phyloP scores from a whole-genome alignment of 1,140 invertebrate genomes.

The Maniola jurtina region DNA sequence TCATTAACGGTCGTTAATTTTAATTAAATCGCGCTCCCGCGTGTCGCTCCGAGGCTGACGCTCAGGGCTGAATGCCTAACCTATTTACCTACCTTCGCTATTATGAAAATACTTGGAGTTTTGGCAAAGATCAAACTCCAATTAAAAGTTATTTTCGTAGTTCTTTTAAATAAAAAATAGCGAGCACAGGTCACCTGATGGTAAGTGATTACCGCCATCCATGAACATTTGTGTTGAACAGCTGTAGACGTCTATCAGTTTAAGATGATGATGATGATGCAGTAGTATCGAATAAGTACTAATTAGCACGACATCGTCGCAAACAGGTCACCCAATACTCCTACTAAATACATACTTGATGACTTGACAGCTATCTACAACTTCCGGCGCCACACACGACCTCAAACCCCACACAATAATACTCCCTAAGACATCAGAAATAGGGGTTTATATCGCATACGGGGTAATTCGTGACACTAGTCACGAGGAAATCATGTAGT shows the following conservation, averaged over 20 bases:
- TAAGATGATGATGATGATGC: no score
- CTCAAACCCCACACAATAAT: constrained; percentile 9
- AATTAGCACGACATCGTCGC: not conserved
- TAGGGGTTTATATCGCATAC: not conserved
- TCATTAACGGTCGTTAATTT: constrained; percentile 30
- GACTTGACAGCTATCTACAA: constrained; percentile 3
- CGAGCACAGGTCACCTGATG: no score
- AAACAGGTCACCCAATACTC: not conserved
- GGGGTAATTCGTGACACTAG: constrained; percentile 3
- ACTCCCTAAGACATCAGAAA: not conserved
- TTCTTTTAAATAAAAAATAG: no score
- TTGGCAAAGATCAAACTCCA: no score
- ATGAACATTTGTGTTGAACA: no score
- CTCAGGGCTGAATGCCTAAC: not conserved
- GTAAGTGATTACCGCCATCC: no score
- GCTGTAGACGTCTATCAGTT: no score
- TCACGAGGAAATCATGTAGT: constrained; percentile 15
- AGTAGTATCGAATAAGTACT: no score
- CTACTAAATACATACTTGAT: not conserved
- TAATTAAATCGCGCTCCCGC: constrained; percentile 25
- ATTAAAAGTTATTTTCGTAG: no score
- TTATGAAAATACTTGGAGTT: no score
- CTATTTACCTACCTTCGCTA: not conserved
- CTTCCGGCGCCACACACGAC: constrained; percentile 25
- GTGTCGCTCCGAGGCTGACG: not conserved